phyloP scores from a whole-genome alignment of 2,113 vertebrate genomes.

The Zosterops borbonicus region DNA sequence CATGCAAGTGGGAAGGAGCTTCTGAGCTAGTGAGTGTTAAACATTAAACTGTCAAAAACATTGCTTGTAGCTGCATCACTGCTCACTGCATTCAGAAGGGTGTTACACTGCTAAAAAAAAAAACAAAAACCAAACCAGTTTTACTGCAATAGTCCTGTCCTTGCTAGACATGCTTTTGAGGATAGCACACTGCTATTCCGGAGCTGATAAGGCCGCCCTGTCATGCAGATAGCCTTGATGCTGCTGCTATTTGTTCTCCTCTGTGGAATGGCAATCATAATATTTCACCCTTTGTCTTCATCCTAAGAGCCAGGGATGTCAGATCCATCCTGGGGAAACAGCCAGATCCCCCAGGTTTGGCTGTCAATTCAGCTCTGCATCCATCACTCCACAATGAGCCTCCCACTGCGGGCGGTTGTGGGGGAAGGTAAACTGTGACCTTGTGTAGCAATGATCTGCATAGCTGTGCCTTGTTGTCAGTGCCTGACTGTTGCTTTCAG shows the following conservation, averaged over 20 bases:
- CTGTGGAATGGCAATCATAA: not conserved
- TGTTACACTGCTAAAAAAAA: not conserved
- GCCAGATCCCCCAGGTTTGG: slow-evolving; percentile 1
- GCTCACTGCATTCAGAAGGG: not conserved
- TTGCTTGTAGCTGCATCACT: not conserved
- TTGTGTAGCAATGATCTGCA: not conserved
- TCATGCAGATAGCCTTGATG: not conserved
- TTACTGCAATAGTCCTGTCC: slow-evolving; percentile 22
- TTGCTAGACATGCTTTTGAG: not conserved
- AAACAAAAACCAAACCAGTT: not conserved
- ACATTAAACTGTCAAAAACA: not conserved
- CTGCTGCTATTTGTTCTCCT: not conserved
- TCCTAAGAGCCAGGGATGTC: not conserved
- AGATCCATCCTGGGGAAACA: not conserved
- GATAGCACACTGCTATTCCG: not conserved
- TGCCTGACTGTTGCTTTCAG: slow-evolving; percentile 4
- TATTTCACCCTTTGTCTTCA: not conserved
- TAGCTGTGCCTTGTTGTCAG: not conserved
- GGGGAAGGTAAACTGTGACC: slow-evolving; percentile 30
- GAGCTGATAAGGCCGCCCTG: not conserved
- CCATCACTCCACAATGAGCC: not conserved
- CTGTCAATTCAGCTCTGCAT: slow-evolving; percentile 27
- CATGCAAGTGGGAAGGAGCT: not conserved
- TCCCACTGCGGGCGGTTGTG: not conserved
- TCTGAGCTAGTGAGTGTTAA: slow-evolving; percentile 2